Evolutionary conservation across 2,113 vertebrate species (phyloP).

Genomic region (Nycticryphes semicollaris): DNA sequence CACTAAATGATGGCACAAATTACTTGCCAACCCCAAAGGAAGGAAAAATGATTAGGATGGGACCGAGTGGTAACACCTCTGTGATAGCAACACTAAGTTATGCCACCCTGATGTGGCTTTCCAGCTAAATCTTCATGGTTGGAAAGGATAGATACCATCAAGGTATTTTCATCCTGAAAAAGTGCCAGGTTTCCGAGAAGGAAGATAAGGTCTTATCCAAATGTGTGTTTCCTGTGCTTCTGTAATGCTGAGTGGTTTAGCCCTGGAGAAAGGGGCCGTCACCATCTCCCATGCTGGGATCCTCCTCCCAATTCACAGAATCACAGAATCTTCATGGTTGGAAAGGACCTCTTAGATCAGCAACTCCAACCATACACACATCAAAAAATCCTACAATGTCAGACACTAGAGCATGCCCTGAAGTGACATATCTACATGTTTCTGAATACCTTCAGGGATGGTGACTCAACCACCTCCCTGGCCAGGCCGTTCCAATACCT

Average conservation of each 20-base stretch:
- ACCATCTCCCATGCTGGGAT: no score
- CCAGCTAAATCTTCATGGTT: no score
- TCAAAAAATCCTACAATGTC: no score
- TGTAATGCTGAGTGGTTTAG: rapidly evolving
- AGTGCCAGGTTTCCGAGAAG: neutral
- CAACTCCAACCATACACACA: no score
- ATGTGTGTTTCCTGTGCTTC: neutral
- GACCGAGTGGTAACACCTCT: neutral
- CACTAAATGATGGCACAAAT: neutral
- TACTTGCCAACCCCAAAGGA: neutral
- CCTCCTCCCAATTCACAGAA: neutral
- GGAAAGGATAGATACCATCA: neutral
- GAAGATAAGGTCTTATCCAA: neutral
- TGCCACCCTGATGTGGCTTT: neutral
- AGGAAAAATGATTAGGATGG: neutral
- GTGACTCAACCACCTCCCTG: no score
- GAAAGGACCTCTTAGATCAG: no score
- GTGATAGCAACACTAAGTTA: neutral
- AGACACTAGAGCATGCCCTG: no score
- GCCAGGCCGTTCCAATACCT: no score
- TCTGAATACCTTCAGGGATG: no score
- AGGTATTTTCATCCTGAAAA: neutral
- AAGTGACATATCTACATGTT: no score
- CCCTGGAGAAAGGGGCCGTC: neutral
- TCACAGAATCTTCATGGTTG: no score